phyloP scores from a whole-genome alignment of 2,888 invertebrate species.

The Hypomecis punctinalis region DNA sequence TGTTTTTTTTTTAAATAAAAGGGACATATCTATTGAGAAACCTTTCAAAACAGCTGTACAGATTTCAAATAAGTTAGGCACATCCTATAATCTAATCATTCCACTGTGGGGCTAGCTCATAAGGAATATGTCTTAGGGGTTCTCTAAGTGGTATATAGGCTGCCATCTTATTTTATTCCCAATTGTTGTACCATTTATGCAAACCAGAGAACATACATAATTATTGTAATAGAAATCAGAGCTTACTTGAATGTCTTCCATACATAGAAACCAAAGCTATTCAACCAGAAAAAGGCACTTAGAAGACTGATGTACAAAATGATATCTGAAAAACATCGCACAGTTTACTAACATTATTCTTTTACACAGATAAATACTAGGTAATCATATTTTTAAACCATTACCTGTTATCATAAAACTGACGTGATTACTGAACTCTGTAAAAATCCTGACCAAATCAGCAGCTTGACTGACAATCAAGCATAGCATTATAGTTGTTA shows the following conservation, averaged over 20 bases:
- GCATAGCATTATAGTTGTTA: slow-evolving; percentile 92
- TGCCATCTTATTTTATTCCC: no score
- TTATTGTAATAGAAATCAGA: not conserved
- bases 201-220: no score
- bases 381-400: not conserved
- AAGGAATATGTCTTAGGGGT: no score
- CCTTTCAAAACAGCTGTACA: no score
- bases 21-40: no score
- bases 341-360: slow-evolving; percentile 3
- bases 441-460: slow-evolving; percentile 91
- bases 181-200: no score
- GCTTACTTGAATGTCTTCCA: slow-evolving; percentile 94
- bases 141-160: no score
- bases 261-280: slow-evolving; percentile 93
- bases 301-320: slow-evolving; percentile 90
- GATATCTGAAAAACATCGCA: slow-evolving; percentile 86
- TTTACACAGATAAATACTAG: not conserved
- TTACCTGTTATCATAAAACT: slow-evolving; percentile 92
- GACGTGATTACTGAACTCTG: slow-evolving; percentile 91
- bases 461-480: slow-evolving; percentile 91
- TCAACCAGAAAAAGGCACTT: slow-evolving; percentile 94
- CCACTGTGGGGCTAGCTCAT: no score
- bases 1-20: no score
- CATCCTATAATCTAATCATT: no score
- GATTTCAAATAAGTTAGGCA: no score